A percentile compares a stretch with the other conserved stretches of the same genome.
Conservation (phyloP, 1,140 invertebrate species). For the Drosophila mojavensis region DNA sequence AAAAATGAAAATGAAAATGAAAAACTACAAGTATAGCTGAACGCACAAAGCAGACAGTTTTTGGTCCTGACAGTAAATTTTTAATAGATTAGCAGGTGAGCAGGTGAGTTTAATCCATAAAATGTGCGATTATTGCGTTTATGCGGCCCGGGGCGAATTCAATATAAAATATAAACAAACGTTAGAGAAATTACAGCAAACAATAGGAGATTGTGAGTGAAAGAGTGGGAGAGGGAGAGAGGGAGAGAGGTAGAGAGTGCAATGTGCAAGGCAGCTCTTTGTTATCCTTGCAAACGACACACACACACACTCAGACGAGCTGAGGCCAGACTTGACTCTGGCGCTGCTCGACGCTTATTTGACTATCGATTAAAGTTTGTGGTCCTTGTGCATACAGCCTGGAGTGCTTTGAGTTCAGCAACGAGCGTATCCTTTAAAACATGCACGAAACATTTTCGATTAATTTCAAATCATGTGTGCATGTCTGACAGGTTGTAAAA, state of each 20-base stretch:
- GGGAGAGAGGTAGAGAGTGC: neutral
- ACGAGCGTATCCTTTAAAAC: conserved; percentile 17
- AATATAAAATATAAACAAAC: conserved; percentile 82
- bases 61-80: conserved; percentile 26
- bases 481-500: conserved; percentile 33
- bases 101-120: conserved; percentile 83
- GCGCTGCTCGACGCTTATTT: conserved; percentile 56
- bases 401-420: conserved; percentile 31
- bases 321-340: conserved; percentile 31
- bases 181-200: conserved; percentile 78
- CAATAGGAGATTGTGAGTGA: conserved; percentile 27
- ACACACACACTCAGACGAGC: neutral
- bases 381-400: conserved; percentile 66
- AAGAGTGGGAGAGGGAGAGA: neutral
- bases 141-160: conserved; percentile 73
- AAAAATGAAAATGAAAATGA: neutral
- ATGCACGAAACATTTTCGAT: conserved; percentile 73
- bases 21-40: conserved; percentile 14
- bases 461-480: conserved; percentile 72
- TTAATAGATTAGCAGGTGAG: conserved; percentile 70
- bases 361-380: conserved; percentile 81
- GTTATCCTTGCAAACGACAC: conserved; percentile 22
- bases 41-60: conserved; percentile 15
- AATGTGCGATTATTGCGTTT: conserved; percentile 82
- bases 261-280: conserved; percentile 1